Percentiles rank a stretch among this genome's conserved stretches.
phyloP scores from a whole-genome alignment of 1,140 invertebrate genomes.

The Drosophila tani region DNA sequence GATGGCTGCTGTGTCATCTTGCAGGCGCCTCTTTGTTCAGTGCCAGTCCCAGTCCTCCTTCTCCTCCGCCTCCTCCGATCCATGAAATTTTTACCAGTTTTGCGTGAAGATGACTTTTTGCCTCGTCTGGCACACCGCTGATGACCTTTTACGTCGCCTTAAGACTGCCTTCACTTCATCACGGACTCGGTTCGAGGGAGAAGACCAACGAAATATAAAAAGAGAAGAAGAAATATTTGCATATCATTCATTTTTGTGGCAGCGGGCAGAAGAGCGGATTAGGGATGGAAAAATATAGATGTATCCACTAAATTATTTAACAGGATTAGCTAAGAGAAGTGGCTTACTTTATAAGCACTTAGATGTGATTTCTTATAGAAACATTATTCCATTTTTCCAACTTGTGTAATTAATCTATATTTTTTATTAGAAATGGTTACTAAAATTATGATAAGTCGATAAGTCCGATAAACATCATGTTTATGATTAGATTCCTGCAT shows the following conservation, averaged over 20 bases:
- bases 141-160: conserved; percentile 78
- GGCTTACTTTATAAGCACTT: background rate
- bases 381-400: no score
- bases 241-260: conserved; percentile 69
- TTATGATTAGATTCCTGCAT: no score
- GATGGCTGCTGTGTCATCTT: conserved; percentile 71
- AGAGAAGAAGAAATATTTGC: conserved; percentile 54
- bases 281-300: conserved; percentile 1
- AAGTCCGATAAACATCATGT: no score
- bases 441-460: no score
- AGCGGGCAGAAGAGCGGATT: background rate
- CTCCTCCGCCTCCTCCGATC: background rate
- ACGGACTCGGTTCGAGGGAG: conserved; percentile 27
- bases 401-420: no score
- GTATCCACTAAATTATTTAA: no score
- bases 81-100: conserved; percentile 35
- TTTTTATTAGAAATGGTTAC: no score
- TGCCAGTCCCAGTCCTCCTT: conserved; percentile 4
- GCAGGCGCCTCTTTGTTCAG: conserved; percentile 70
- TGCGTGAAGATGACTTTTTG: conserved; percentile 70
- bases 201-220: conserved; percentile 16
- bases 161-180: conserved; percentile 68
- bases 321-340: background rate
- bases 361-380: background rate
- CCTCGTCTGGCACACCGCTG: conserved; percentile 42